Evolutionary conservation across 2,797 vertebrate genomes (phyloP), one percentile per base, ranked within the genome.

Genomic region (Meda fulgida): DNA sequence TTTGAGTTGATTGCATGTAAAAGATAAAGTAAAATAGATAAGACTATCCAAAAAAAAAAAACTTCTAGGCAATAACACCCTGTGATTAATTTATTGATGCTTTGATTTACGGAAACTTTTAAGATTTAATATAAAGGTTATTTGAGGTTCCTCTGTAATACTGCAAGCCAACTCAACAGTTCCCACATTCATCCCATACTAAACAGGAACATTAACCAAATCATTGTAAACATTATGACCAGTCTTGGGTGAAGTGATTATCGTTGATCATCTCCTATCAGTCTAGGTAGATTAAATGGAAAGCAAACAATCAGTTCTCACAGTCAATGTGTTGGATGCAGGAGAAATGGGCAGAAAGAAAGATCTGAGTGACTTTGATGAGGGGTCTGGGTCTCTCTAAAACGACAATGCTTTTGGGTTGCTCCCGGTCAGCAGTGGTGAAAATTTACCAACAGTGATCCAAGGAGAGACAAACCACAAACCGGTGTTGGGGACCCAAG

Each of bases 41-140:
- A 72, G 66, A 43, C 14, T 71, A 26, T 51, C 40, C 34, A 29
- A 78, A 76, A 81, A 80, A 63, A 87, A 87, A 87, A 48, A 23
- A 38, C 29, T 36, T 58, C 60, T 46, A 40, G 31, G 9, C 80
- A 71, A 55, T 38, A 71, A 86, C 60, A 71, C 34, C 19, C 36
- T 55, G 26, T 77, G 34, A 55, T 85, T 78, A 40, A 85, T 79
- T 85, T 67, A 78, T 73, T 3, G 73, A 85, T 16, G 40, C n/a
- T 46, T 46, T 8, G 26, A 48, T 79, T 23, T n/a, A 31, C 21
- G 29, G 18, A 66, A 48, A 79, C 26, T 29, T 77, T 36, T 58
- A 34, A 75, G 38, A 43, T 26, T 70, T 16, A 0, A 43, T 71
- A 8, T 43, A 40, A 18, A 14, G 3, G 7, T 71, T 43, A 46